Evolutionary conservation across 2,113 vertebrate genomes (phyloP).

Genomic region (Glaucidium brasilianum): DNA sequence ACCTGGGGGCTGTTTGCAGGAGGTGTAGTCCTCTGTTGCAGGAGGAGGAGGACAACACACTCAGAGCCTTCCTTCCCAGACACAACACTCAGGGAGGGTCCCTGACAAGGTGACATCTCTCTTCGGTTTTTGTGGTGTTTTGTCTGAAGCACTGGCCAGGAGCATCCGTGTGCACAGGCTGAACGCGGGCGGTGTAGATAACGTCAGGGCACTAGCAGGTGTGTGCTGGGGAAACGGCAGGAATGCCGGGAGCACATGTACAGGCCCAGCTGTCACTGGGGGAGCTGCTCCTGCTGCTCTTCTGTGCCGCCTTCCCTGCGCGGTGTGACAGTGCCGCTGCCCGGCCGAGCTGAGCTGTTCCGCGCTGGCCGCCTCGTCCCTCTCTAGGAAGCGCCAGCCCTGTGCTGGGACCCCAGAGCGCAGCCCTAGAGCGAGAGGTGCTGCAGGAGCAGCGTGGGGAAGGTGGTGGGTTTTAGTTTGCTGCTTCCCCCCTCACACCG

Average conservation of each 20-base stretch:
- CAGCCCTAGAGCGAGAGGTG: not conserved
- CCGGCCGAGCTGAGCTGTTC: not conserved
- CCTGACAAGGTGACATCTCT: accelerated
- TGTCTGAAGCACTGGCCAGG: accelerated
- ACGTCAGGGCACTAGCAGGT: accelerated
- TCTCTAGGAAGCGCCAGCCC: not conserved
- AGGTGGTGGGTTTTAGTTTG: not conserved
- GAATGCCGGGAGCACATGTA: accelerated
- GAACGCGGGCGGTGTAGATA: accelerated
- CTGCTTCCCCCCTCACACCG: too few relatives aligned
- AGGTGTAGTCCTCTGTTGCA: too few relatives aligned
- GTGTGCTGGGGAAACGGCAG: not conserved
- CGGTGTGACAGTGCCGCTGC: not conserved
- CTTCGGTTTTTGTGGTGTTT: not conserved
- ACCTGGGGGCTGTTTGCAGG: not conserved
- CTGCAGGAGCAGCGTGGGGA: not conserved
- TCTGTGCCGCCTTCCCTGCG: not conserved
- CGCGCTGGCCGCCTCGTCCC: too few relatives aligned
- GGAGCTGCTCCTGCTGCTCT: not conserved
- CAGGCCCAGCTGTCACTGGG: not conserved
- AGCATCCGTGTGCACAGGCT: accelerated
- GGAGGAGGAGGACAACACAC: not conserved
- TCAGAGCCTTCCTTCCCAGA: not conserved
- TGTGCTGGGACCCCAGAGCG: accelerated
- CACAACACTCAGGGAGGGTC: not conserved